phyloP scores from a whole-genome alignment of 1,140 invertebrate species.

The Vollenhovia emeryi region DNA sequence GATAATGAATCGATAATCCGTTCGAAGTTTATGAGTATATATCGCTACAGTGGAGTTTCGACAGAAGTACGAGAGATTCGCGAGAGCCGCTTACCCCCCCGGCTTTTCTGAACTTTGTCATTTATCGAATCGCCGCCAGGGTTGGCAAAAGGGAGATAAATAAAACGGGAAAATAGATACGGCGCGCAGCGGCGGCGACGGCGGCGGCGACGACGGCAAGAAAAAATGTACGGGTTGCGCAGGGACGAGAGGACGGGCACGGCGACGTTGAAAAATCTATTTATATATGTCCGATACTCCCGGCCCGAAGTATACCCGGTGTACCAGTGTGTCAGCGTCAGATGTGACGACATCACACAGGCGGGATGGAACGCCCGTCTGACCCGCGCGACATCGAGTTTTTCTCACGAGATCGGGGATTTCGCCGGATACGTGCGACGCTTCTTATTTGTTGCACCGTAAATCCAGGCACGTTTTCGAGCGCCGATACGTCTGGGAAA shows the following conservation, averaged over 20 bases:
- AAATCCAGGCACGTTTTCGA: neutral
- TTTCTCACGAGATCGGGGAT: constrained; percentile 17
- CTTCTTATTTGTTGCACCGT: neutral
- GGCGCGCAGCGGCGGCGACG: constrained; percentile 1
- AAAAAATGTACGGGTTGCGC: constrained; percentile 62
- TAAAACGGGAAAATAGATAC: constrained; percentile 56
- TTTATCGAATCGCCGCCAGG: constrained; percentile 45
- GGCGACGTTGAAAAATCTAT: constrained; percentile 69
- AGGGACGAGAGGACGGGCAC: constrained; percentile 51
- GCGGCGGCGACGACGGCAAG: neutral
- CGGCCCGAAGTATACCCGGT: constrained; percentile 19
- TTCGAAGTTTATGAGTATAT: constrained; percentile 51
- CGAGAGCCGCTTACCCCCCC: constrained; percentile 36
- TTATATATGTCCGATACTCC: constrained; percentile 71
- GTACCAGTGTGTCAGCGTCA: constrained; percentile 35
- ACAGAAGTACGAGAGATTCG: constrained; percentile 33
- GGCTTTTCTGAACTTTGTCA: constrained; percentile 48
- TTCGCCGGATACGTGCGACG: neutral
- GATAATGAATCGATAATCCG: constrained; percentile 50
- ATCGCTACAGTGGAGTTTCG: constrained; percentile 44
- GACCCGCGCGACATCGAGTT: neutral
- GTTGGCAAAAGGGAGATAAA: constrained; percentile 37
- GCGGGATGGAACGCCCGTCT: constrained; percentile 2
- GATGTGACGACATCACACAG: constrained; percentile 30
- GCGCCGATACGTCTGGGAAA: neutral